Conservation (phyloP, 2,797 vertebrate genomes). For the Alectoris magna region DNA sequence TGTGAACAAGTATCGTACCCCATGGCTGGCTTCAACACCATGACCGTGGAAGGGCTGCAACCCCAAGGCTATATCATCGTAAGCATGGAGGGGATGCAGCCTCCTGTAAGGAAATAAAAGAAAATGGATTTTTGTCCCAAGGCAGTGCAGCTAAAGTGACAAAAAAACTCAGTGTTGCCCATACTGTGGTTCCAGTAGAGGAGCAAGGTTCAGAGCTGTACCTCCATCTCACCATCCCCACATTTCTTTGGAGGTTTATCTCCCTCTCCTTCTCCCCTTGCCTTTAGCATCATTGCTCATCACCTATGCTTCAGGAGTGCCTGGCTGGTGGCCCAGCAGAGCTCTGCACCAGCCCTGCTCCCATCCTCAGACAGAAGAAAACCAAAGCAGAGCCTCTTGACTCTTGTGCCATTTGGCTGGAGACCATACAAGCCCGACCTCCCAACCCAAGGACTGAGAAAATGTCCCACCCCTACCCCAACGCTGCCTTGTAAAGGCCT, state of each 20-base stretch:
- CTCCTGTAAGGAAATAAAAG: not conserved
- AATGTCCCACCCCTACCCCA: slow-evolving; percentile 17
- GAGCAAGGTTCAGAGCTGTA: not conserved
- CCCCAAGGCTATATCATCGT: not conserved
- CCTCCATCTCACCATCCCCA: not conserved
- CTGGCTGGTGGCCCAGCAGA: not conserved
- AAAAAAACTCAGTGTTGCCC: not conserved
- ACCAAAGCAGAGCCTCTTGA: not conserved
- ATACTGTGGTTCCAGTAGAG: not conserved
- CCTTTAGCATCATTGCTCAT: not conserved
- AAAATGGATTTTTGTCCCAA: not conserved
- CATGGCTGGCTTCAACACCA: too few species aligned
- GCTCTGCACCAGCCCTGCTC: not conserved
- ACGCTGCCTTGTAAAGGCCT: not conserved
- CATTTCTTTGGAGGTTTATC: not conserved
- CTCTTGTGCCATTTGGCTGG: not conserved
- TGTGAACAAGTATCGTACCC: not conserved
- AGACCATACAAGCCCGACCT: not conserved
- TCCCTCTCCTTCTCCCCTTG: not conserved
- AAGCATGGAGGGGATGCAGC: accelerated
- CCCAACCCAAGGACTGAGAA: not conserved
- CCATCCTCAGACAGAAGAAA: not conserved
- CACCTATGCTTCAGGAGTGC: not conserved
- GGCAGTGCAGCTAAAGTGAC: not conserved
- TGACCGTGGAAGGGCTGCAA: too few species aligned